Conservation (phyloP, 2,797 vertebrate genomes). For the Notoglanidium macrostoma region DNA sequence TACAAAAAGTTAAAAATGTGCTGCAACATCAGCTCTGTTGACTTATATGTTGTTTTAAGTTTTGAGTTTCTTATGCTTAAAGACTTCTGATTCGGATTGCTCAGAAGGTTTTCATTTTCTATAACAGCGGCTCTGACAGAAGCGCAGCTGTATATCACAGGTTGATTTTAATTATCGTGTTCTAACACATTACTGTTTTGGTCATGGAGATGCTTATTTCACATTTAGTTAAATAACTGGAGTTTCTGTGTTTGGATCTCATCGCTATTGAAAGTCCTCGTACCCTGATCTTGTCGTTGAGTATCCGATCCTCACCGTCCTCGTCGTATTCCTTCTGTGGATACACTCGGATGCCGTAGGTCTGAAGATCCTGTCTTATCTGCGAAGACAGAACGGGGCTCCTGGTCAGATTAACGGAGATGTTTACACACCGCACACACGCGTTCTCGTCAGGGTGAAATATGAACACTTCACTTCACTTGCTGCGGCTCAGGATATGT, state of each 20-base stretch:
- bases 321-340: conserved; percentile 89
- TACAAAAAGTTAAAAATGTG: too few species aligned
- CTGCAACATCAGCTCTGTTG: too few species aligned
- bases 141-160: background rate
- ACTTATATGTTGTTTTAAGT: too few species aligned
- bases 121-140: background rate
- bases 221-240: background rate
- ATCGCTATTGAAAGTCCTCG: conserved; percentile 18
- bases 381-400: conserved; percentile 59
- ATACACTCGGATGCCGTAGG: conserved; percentile 85
- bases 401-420: conserved; percentile 45
- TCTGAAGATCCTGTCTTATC: conserved; percentile 88
- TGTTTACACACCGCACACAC: conserved; percentile 38
- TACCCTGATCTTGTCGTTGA: conserved; percentile 91
- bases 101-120: background rate
- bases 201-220: background rate
- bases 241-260: too few species aligned
- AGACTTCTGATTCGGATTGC: background rate
- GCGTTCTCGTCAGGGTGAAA: conserved; percentile 2
- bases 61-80: too few species aligned
- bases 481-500: conserved; percentile 23
- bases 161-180: background rate
- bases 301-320: conserved; percentile 79
- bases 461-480: conserved; percentile 29
- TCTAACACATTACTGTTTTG: background rate